phyloP scores from a whole-genome alignment of 1,140 invertebrate genomes.

The Amyelois transitella region DNA sequence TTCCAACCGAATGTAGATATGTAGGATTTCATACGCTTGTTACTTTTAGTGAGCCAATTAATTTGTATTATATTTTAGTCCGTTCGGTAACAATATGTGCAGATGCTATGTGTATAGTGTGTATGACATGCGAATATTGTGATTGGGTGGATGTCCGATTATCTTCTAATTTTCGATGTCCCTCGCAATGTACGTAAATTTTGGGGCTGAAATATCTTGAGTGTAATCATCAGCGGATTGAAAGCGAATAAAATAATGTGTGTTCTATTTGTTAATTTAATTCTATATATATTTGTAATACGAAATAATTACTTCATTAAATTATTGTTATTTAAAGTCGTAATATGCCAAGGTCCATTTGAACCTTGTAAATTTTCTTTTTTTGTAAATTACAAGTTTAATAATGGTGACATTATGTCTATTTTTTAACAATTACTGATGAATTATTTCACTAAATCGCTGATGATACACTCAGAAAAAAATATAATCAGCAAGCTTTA shows the following conservation, averaged over 20 bases:
- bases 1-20: constrained; percentile 67
- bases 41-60: constrained; percentile 66
- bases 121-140: constrained; percentile 46
- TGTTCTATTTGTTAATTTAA: too few species aligned
- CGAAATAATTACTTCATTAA: too few species aligned
- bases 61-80: constrained; percentile 65
- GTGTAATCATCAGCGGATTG: neutral
- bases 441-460: constrained; percentile 7
- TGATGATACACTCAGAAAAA: constrained; percentile 22
- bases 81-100: constrained; percentile 49
- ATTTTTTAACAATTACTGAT: neutral
- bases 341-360: too few species aligned
- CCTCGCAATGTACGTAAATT: constrained; percentile 41
- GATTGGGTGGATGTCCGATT: constrained; percentile 41
- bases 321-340: too few species aligned
- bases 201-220: constrained; percentile 13
- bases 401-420: too few species aligned
- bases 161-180: constrained; percentile 50
- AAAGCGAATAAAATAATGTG: neutral
- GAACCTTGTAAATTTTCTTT: too few species aligned
- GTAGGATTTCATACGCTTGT: constrained; percentile 71
- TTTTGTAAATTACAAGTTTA: too few species aligned
- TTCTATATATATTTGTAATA: too few species aligned
- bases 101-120: constrained; percentile 36
- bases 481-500: constrained; percentile 48